Conservation (phyloP, 2,888 invertebrate genomes). For the Dione vanillae region DNA sequence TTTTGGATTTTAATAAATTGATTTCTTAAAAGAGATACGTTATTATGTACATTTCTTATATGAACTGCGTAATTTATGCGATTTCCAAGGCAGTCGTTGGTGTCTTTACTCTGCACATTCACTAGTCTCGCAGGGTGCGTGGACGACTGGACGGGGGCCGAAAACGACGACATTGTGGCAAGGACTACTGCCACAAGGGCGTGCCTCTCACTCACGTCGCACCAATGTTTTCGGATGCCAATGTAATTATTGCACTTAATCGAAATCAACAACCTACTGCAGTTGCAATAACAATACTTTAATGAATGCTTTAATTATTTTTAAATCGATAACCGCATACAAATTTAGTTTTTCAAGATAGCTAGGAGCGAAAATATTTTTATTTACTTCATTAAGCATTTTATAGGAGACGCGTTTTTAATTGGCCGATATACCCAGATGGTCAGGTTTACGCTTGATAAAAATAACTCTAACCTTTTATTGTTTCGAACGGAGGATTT, state of each 20-base stretch:
- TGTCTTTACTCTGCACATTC: constrained; percentile 24
- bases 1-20: too few relatives aligned
- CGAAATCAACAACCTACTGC: constrained; percentile 52
- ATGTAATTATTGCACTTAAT: constrained; percentile 65
- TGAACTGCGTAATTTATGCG: constrained; percentile 11
- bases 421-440: constrained; percentile 36
- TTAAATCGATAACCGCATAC: constrained; percentile 39
- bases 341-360: constrained; percentile 36
- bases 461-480: constrained; percentile 42
- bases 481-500: constrained; percentile 46
- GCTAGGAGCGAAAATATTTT: constrained; percentile 35
- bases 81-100: constrained; percentile 5
- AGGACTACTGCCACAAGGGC: constrained; percentile 75
- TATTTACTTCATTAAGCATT: constrained; percentile 42
- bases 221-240: constrained; percentile 68
- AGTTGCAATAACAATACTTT: constrained; percentile 51
- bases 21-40: neutral
- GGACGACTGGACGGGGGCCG: constrained; percentile 58
- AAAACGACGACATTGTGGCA: constrained; percentile 69
- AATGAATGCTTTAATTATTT: constrained; percentile 49
- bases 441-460: constrained; percentile 40
- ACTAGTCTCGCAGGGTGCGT: constrained; percentile 56
- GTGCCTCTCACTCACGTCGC: constrained; percentile 77
- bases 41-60: constrained; percentile 1
- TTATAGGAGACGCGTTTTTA: constrained; percentile 40